Base-by-base conservation (phyloP, 2,888 invertebrate genomes). In the Meta bourneti region DNA sequence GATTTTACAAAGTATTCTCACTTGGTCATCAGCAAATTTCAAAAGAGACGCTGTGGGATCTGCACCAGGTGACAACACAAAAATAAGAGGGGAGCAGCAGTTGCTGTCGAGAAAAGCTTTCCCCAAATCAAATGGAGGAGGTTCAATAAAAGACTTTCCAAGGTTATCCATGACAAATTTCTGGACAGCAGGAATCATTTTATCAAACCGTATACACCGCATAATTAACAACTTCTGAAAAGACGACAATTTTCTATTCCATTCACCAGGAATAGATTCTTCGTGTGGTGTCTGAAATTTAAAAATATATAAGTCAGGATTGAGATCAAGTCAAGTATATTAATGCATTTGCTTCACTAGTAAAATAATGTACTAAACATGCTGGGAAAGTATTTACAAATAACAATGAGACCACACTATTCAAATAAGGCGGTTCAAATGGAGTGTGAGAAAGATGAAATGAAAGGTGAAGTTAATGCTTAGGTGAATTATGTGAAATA, bases 11-110 rank as follows among this genome's bases (percentile, higher is more conserved):
- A 61, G 61, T 16, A 84, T 34, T 34, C 75, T 51, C 85, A 95
- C 95, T 94, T 94, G 94, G 93, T 95, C 95, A 92, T 95, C 95
- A 49, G 95, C 95, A 94, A 95, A 95, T 93, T 95, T 95, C 78
- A 95, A 94, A 7, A 95, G 94, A 16, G 95, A 94, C 13, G 95
- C 94, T 93, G 95, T 95, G 9, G 95, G 95, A 93, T 95, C 95
- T 54, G 95, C 95, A 51, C 95, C 95, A 71, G 95, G 95, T 61
- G 95, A 95, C 81, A 95, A 93, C 19, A 95, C 94, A 94, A 95
- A 95, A 86, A 95, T 94, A 13, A 95, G 94, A 0, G 95, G 95
- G n/a, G 95, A 94, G 75, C 94, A 94, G 91, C 94, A 94, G 90
- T 94, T 94, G 93, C 95, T 95, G 94, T 95, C 95, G 19, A 93